phyloP scores from a whole-genome alignment of 2,888 invertebrate species.

The Eupithecia inturbata region DNA sequence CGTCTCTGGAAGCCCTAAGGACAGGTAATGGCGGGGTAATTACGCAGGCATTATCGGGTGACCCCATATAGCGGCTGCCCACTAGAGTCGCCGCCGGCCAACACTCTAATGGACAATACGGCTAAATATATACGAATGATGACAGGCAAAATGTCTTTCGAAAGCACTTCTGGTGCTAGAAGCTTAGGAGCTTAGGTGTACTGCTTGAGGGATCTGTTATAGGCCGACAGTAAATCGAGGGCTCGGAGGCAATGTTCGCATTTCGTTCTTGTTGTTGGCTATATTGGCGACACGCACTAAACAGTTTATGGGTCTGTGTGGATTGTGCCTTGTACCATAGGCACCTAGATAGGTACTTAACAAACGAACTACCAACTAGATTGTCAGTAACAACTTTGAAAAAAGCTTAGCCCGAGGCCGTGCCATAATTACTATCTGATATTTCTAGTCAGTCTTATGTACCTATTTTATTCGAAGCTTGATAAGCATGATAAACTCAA shows the following conservation, averaged over 20 bases:
- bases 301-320: background rate
- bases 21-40: conserved; percentile 74
- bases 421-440: conserved; percentile 8
- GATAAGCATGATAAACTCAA: background rate
- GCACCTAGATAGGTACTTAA: background rate
- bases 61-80: conserved; percentile 78
- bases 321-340: background rate
- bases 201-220: conserved; percentile 10
- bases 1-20: conserved; percentile 40
- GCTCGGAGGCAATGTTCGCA: background rate
- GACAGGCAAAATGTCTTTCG: conserved; percentile 47
- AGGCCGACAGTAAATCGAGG: background rate
- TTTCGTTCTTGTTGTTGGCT: background rate
- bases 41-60: conserved; percentile 79
- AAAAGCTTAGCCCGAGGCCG: background rate
- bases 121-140: conserved; percentile 54
- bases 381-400: background rate
- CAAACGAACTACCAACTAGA: background rate
- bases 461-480: too few species aligned
- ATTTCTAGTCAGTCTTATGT: background rate
- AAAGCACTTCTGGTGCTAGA: conserved; percentile 2
- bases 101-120: conserved; percentile 58
- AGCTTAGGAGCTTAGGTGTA: conserved; percentile 3
- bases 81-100: conserved; percentile 55
- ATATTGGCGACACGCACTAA: conserved; percentile 3